phyloP scores from a whole-genome alignment of 2,888 invertebrate species.

The Drosophila neonasuta region DNA sequence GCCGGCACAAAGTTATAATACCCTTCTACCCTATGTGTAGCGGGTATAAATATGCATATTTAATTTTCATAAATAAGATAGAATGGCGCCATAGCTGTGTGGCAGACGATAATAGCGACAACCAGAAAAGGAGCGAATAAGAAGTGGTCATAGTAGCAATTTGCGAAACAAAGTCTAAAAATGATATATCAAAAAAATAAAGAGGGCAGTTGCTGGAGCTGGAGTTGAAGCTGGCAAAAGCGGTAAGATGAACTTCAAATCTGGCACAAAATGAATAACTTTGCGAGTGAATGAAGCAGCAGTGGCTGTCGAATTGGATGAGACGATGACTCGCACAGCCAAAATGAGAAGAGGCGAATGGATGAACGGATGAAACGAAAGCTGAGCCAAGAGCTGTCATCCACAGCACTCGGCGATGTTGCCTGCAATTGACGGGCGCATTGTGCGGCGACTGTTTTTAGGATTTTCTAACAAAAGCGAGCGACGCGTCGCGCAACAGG shows the following conservation, averaged over 20 bases:
- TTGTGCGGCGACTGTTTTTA: slow-evolving; percentile 78
- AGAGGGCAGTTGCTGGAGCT: neutral
- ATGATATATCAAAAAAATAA: neutral
- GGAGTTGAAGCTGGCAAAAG: slow-evolving; percentile 19
- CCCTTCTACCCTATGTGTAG: no score
- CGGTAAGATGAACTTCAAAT: slow-evolving; percentile 68
- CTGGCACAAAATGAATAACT: slow-evolving; percentile 69
- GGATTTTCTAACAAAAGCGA: slow-evolving; percentile 65
- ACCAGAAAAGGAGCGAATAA: neutral
- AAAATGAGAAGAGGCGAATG: slow-evolving; percentile 16
- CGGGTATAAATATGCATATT: slow-evolving; percentile 59
- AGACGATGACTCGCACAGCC: slow-evolving; percentile 47
- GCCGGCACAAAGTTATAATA: no score
- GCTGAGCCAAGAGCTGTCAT: slow-evolving; percentile 73
- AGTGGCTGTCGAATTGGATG: slow-evolving; percentile 35
- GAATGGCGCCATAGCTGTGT: slow-evolving; percentile 70
- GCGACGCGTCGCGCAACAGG: slow-evolving; percentile 63
- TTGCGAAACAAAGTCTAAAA: slow-evolving; percentile 44
- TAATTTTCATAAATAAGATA: slow-evolving; percentile 79
- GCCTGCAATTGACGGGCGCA: slow-evolving; percentile 81
- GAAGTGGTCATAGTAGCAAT: slow-evolving; percentile 58
- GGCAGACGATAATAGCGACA: slow-evolving; percentile 62
- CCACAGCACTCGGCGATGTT: slow-evolving; percentile 65
- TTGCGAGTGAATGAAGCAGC: slow-evolving; percentile 48
- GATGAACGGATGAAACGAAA: slow-evolving; percentile 25